phyloP scores from a whole-genome alignment of 1,140 invertebrate species.

The Archivesica marissinica region DNA sequence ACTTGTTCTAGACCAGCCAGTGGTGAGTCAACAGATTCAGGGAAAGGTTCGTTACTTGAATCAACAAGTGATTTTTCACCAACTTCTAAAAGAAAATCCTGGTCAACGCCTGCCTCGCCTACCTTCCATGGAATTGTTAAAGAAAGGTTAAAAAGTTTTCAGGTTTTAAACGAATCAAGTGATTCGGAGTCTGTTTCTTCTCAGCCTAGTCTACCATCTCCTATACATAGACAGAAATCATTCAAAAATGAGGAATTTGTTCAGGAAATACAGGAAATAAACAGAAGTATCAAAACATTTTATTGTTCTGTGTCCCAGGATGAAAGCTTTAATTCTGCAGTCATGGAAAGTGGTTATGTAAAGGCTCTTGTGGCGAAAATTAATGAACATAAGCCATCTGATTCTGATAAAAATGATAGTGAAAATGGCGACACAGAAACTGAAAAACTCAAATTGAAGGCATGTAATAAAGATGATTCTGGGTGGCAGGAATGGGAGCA shows the following conservation, averaged over 20 bases:
- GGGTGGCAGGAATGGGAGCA: slow-evolving; percentile 45
- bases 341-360: slow-evolving; percentile 60
- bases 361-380: slow-evolving; percentile 57
- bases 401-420: neutral
- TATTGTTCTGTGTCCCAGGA: slow-evolving; percentile 41
- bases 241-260: slow-evolving; percentile 46
- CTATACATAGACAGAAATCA: slow-evolving; percentile 26
- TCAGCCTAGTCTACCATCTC: neutral
- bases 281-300: slow-evolving; percentile 48
- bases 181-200: slow-evolving; percentile 44
- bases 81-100: slow-evolving; percentile 44
- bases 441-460: neutral
- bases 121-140: slow-evolving; percentile 60
- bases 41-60: slow-evolving; percentile 56
- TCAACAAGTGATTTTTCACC: slow-evolving; percentile 62
- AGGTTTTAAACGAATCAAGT: slow-evolving; percentile 45
- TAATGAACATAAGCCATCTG: slow-evolving; percentile 30
- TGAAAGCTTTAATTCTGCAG: slow-evolving; percentile 53
- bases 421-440: slow-evolving; percentile 3
- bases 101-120: slow-evolving; percentile 60
- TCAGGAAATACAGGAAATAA: slow-evolving; percentile 50
- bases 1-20: slow-evolving; percentile 45
- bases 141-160: slow-evolving; percentile 52
- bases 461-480: slow-evolving; percentile 21
- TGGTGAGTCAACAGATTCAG: slow-evolving; percentile 50